Evolutionary conservation across 2,797 vertebrate genomes (phyloP).

Genomic region (Champsocephalus esox): DNA sequence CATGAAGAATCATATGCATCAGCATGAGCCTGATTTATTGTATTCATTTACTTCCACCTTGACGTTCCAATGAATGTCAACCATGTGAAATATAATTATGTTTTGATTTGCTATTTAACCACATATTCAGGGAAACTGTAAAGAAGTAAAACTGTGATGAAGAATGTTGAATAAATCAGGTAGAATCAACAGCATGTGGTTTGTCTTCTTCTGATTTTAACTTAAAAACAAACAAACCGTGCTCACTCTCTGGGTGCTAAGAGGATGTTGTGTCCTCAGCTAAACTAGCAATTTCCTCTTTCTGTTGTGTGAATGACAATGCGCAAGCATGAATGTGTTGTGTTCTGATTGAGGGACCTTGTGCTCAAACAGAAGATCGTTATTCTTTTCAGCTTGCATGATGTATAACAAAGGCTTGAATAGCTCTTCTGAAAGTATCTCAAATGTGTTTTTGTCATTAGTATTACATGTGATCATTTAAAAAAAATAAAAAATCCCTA

Average conservation of each 20-base stretch:
- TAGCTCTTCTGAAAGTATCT: background rate
- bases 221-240: constrained; percentile 18
- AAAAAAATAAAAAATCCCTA: too few species aligned
- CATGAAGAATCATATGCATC: background rate
- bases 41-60: background rate
- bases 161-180: constrained; percentile 22
- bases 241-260: background rate
- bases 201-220: constrained; percentile 24
- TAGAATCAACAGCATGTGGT: constrained; percentile 17
- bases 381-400: constrained; percentile 8
- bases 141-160: constrained; percentile 31
- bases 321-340: constrained; percentile 4
- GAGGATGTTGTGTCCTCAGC: constrained; percentile 1
- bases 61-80: constrained; percentile 25
- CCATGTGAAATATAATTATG: background rate
- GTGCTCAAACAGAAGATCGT: background rate
- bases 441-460: background rate
- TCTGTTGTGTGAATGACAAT: constrained; percentile 34
- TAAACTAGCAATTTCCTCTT: constrained; percentile 20
- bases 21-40: constrained; percentile 20
- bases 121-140: constrained; percentile 15
- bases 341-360: constrained; percentile 26
- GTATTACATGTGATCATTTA: background rate
- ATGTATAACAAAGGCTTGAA: background rate
- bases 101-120: constrained; percentile 37